A percentile compares a stretch with the other conserved stretches of the same genome.
Conservation (phyloP, 2,113 vertebrate species). For the Delphinapterus leucas region DNA sequence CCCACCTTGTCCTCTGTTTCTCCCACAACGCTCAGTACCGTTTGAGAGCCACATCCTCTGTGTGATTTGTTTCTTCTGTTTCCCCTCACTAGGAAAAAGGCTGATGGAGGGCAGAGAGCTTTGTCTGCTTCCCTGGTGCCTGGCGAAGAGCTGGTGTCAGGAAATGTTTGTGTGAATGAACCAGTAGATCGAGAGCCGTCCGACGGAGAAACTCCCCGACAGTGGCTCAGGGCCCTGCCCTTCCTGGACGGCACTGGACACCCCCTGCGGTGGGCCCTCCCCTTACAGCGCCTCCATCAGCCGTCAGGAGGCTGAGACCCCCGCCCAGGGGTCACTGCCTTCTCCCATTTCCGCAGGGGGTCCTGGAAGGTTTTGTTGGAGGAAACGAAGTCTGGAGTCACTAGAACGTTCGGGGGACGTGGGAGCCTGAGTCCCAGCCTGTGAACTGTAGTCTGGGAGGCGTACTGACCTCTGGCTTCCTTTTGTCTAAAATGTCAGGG, state of each 20-base stretch:
- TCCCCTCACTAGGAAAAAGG: not conserved
- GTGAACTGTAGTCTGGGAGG: not conserved
- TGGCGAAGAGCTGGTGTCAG: not conserved
- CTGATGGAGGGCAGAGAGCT: not conserved
- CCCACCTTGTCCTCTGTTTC: not conserved
- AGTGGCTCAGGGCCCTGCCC: rapidly evolving
- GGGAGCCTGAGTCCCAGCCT: not conserved
- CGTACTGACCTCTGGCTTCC: not conserved
- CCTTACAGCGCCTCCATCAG: not conserved
- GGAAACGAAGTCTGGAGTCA: not conserved
- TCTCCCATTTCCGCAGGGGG: too few species aligned
- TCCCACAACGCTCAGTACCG: rapidly evolving
- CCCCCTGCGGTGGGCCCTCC: not conserved
- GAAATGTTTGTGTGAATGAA: not conserved
- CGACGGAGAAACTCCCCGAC: too few species aligned
- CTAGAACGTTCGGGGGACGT: rapidly evolving
- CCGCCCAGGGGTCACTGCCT: not conserved
- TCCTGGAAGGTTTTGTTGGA: not conserved
- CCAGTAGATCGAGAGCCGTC: rapidly evolving
- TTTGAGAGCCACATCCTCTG: rapidly evolving
- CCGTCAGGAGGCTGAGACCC: not conserved
- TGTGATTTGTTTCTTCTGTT: rapidly evolving
- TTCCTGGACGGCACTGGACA: not conserved
- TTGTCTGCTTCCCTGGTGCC: not conserved
- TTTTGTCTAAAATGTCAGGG: not conserved